Evolutionary conservation across 2,888 invertebrate species (phyloP).

Genomic region (Corythucha ciliata): DNA sequence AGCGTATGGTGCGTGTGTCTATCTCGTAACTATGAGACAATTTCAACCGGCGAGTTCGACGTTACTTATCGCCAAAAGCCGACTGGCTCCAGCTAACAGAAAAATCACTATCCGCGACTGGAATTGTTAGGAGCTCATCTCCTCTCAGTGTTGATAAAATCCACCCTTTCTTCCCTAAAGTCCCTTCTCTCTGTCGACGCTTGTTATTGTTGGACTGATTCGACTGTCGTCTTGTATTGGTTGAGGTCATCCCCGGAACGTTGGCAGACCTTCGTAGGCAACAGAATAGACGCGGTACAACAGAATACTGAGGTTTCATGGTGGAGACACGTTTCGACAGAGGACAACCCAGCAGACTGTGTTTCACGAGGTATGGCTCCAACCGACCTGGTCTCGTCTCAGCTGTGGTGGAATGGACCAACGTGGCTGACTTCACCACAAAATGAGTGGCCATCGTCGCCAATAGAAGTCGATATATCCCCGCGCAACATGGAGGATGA

Average conservation of each 20-base stretch:
- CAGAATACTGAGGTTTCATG: background rate
- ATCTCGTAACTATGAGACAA: constrained; percentile 10
- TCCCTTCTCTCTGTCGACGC: background rate
- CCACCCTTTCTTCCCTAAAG: background rate
- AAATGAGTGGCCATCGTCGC: constrained; percentile 6
- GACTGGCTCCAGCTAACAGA: constrained; percentile 12
- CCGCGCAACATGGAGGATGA: constrained; percentile 12
- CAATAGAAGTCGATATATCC: too few species aligned
- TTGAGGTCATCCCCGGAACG: constrained; percentile 12
- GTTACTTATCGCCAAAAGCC: constrained; percentile 5
- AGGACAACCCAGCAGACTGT: constrained; percentile 38
- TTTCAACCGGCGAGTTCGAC: too few species aligned
- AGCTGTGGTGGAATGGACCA: constrained; percentile 27
- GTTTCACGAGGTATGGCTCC: constrained; percentile 30
- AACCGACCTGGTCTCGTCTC: constrained; percentile 5
- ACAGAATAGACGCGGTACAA: constrained; percentile 17
- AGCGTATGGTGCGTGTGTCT: constrained; percentile 9
- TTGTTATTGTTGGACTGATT: constrained; percentile 17
- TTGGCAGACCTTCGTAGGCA: constrained; percentile 15
- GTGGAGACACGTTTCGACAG: constrained; percentile 25
- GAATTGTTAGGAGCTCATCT: constrained; percentile 24
- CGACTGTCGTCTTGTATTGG: constrained; percentile 18
- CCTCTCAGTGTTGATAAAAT: constrained; percentile 12
- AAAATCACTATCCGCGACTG: constrained; percentile 23
- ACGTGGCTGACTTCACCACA: constrained; percentile 1